Percentiles rank a stretch among this genome's conserved stretches.
Conservation (phyloP, 2,888 invertebrate genomes). For the Anorthoa munda region DNA sequence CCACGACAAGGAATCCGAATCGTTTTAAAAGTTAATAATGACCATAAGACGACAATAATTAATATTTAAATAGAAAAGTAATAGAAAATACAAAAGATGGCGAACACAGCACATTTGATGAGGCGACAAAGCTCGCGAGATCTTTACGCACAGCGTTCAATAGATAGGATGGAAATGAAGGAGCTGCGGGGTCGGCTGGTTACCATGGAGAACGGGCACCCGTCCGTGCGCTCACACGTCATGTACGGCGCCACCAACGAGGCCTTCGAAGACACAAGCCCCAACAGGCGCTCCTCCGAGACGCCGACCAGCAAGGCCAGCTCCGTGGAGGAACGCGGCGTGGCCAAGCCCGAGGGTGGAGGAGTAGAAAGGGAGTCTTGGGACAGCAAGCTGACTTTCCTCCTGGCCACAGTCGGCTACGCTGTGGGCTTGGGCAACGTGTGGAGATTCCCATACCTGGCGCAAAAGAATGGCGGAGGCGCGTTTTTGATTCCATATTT, state of each 20-base stretch:
- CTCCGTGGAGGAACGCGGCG: conserved; percentile 92
- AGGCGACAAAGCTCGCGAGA: conserved; percentile 97
- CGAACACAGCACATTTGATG: conserved; percentile 97
- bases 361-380: conserved; percentile 96
- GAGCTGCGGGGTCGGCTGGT: conserved; percentile 96
- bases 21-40: conserved; percentile 72
- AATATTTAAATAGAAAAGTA: conserved; percentile 59
- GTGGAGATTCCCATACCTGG: conserved; percentile 98
- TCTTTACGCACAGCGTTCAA: conserved; percentile 94
- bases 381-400: conserved; percentile 98
- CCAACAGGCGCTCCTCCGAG: conserved; percentile 83
- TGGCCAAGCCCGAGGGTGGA: conserved; percentile 93
- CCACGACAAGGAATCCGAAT: conserved; percentile 83
- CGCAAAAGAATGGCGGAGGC: conserved; percentile 98
- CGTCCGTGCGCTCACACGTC: conserved; percentile 85
- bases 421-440: conserved; percentile 98
- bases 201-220: conserved; percentile 92
- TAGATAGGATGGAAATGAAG: conserved; percentile 96
- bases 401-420: conserved; percentile 98
- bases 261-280: conserved; percentile 92
- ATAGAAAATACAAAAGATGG: conserved; percentile 91
- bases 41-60: conserved; percentile 71
- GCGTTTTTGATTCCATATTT: conserved; percentile 99
- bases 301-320: conserved; percentile 92
- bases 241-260: conserved; percentile 97